These are phyloP conservation scores for Drosophila bocki DNA, from an alignment of 1,140 invertebrate species.

Conservation along the genomic window DNA sequence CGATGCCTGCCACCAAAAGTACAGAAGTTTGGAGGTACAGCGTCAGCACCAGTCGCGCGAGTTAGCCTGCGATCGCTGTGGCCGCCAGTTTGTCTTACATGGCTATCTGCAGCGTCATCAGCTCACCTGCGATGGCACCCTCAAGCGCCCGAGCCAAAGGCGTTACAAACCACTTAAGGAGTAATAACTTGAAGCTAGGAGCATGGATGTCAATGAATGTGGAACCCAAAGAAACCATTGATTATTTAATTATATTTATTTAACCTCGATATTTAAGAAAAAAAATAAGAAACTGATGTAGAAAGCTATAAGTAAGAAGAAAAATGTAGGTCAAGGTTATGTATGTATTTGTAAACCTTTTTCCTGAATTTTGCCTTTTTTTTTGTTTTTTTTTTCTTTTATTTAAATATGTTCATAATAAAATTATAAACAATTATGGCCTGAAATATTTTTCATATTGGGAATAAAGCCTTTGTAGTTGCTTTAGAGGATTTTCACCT, in stretches of 20 bases:
- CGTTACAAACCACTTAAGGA: constrained; percentile 20
- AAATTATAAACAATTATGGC: not conserved
- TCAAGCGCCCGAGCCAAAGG: constrained; percentile 73
- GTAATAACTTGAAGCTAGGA: no score
- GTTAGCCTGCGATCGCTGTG: constrained; percentile 71
- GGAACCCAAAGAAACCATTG: not conserved
- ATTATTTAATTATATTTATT: not conserved
- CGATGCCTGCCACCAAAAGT: constrained; percentile 79
- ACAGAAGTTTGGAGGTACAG: constrained; percentile 71
- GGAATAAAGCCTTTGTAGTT: not conserved
- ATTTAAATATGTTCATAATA: not conserved
- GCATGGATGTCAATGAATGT: not conserved
- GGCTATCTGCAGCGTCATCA: constrained; percentile 77
- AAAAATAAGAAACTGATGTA: not conserved
- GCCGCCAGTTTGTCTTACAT: constrained; percentile 75
- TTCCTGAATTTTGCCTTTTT: not conserved
- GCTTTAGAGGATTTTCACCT: not conserved
- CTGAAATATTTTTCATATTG: not conserved
- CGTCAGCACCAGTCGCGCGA: constrained; percentile 64
- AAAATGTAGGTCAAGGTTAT: no score
- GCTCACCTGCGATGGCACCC: constrained; percentile 75
- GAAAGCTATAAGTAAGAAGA: not conserved
- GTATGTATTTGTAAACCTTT: not conserved
- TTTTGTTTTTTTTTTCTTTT: not conserved
- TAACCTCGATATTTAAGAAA: not conserved